Percentiles rank a stretch among this genome's conserved stretches.
phyloP scores from a whole-genome alignment of 2,888 invertebrate species.

The Ditylenchus weischeri region DNA sequence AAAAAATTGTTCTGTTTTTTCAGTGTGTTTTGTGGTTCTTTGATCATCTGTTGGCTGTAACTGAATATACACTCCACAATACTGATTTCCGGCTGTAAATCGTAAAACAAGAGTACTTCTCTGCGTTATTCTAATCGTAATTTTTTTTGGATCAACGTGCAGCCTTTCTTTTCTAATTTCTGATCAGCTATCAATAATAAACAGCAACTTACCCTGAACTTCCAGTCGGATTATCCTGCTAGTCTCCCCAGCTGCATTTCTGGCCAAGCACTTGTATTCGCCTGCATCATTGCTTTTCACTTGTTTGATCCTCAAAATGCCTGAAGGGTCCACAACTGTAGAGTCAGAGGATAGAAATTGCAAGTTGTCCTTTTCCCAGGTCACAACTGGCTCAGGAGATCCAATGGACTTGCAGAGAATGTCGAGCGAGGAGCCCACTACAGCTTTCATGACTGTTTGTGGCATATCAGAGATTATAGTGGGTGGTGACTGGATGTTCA shows the following conservation, averaged over 20 bases:
- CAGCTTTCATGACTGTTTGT: constrained; percentile 45
- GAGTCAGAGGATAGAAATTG: constrained; percentile 25
- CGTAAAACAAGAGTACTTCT: too few relatives aligned
- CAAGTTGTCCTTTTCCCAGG: constrained; percentile 60
- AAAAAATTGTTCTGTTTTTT: too few relatives aligned
- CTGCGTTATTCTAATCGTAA: too few relatives aligned
- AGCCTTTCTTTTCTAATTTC: too few relatives aligned
- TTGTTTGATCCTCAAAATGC: constrained; percentile 49
- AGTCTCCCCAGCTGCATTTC: constrained; percentile 50
- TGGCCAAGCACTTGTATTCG: constrained; percentile 35
- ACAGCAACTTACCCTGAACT: constrained; percentile 25
- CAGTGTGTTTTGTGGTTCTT: too few relatives aligned
- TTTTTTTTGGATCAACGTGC: too few relatives aligned
- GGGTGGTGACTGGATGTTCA: constrained; percentile 43
- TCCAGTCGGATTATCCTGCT: constrained; percentile 41
- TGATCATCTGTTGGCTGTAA: too few relatives aligned
- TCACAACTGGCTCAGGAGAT: constrained; percentile 60
- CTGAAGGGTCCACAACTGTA: constrained; percentile 22
- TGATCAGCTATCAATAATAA: too few relatives aligned
- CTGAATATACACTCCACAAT: too few relatives aligned
- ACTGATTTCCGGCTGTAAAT: too few relatives aligned
- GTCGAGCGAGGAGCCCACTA: constrained; percentile 48
- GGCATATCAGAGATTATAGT: constrained; percentile 50
- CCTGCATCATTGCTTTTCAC: constrained; percentile 41
- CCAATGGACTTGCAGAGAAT: constrained; percentile 60